A percentile compares a stretch with the other conserved stretches of the same genome.
These are phyloP conservation scores for Solea solea DNA, from an alignment of 2,113 vertebrate genomes.

Conservation along the genomic window DNA sequence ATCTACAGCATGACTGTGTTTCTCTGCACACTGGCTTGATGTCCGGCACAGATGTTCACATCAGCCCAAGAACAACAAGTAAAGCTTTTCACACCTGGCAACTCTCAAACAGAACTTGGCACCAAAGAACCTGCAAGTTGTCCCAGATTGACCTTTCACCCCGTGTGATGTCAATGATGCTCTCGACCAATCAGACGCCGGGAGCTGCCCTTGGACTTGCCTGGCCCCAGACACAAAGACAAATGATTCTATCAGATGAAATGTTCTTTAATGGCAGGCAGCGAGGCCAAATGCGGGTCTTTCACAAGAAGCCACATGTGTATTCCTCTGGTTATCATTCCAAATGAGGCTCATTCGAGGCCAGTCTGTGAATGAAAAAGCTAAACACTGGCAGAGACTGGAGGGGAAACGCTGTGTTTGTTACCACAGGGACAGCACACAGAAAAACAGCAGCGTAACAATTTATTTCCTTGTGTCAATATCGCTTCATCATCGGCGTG, in stretches of 20 bases:
- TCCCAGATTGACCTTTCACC: constrained; percentile 82
- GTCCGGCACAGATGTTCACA: constrained; percentile 79
- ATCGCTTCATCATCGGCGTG: constrained; percentile 26
- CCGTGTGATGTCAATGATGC: constrained; percentile 81
- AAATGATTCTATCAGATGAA: constrained; percentile 96
- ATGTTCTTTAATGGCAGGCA: constrained; percentile 93
- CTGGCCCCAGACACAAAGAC: constrained; percentile 89
- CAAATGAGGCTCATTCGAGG: constrained; percentile 94
- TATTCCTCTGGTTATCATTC: constrained; percentile 88
- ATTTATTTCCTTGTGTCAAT: constrained; percentile 55
- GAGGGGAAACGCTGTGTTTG: constrained; percentile 64
- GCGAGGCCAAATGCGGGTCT: constrained; percentile 81
- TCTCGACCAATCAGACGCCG: constrained; percentile 83
- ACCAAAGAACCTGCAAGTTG: constrained; percentile 78
- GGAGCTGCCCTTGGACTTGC: constrained; percentile 87
- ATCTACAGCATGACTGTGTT: constrained; percentile 60
- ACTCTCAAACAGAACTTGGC: constrained; percentile 82
- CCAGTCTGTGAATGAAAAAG: constrained; percentile 74
- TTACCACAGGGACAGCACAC: constrained; percentile 48
- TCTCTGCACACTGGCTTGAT: constrained; percentile 59
- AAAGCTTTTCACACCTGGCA: constrained; percentile 82
- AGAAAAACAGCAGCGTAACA: constrained; percentile 44
- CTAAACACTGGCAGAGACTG: constrained; percentile 53
- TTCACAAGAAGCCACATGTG: constrained; percentile 89
- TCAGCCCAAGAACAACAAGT: constrained; percentile 80